These are phyloP conservation scores for Patagioenas fasciata DNA, from an alignment of 2,113 vertebrate species.

Conservation along the genomic window DNA sequence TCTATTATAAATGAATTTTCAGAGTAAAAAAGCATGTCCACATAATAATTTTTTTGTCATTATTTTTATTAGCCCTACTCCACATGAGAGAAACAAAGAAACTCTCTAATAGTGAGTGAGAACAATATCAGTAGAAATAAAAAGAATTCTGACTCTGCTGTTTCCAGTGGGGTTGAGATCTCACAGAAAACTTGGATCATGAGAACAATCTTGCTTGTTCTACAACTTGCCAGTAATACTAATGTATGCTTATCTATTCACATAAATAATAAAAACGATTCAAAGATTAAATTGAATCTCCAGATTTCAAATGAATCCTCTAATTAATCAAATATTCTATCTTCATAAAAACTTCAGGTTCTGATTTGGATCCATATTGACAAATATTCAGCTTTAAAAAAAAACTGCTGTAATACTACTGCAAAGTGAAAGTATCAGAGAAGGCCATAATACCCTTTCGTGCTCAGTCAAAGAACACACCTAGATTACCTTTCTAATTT, in stretches of 20 bases:
- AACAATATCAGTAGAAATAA: not conserved
- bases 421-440: not conserved
- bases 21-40: not conserved
- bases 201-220: not conserved
- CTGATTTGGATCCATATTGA: not conserved
- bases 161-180: not conserved
- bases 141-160: not conserved
- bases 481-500: not conserved
- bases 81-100: not conserved
- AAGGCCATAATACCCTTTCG: not conserved
- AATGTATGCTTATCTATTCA: not conserved
- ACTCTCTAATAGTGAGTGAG: not conserved
- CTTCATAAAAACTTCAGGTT: not conserved
- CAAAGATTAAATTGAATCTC: not conserved
- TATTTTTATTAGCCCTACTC: not conserved
- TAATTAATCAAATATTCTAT: not conserved
- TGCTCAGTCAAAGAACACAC: not conserved
- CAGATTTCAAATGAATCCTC: not conserved
- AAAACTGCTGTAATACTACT: not conserved
- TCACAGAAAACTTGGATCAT: not conserved
- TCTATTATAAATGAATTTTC: not conserved
- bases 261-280: not conserved
- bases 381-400: not conserved
- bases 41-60: not conserved
- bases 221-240: not conserved